Conservation (phyloP, 2,797 vertebrate species). For the Australoheros facetus region DNA sequence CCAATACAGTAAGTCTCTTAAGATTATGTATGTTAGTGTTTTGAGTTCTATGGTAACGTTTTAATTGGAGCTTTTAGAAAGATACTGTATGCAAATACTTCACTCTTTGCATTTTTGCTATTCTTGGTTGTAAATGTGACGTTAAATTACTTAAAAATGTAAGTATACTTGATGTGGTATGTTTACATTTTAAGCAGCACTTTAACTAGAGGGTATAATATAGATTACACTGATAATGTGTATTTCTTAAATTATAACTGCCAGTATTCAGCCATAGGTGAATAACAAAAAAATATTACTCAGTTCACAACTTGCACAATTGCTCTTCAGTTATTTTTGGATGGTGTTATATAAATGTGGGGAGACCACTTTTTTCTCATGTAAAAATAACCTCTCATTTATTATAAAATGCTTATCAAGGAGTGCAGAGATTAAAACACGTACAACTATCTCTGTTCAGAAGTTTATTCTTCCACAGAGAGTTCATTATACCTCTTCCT, state of each 20-base stretch:
- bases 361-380: not conserved
- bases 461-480: not conserved
- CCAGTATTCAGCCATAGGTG: too few relatives aligned
- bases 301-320: not conserved
- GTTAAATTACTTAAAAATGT: too few relatives aligned
- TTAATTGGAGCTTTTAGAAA: too few relatives aligned
- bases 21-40: not conserved
- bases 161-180: too few relatives aligned
- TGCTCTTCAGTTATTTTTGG: not conserved
- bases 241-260: too few relatives aligned
- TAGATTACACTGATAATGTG: not conserved
- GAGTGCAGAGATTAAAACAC: not conserved
- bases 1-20: not conserved
- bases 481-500: not conserved
- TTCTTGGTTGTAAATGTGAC: not conserved
- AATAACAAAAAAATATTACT: too few relatives aligned
- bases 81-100: not conserved
- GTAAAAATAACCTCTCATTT: not conserved
- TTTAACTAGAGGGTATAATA: too few relatives aligned
- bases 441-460: not conserved
- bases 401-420: not conserved
- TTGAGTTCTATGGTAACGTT: not conserved
- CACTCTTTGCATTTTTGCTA: not conserved
- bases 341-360: not conserved
- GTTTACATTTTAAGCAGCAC: too few relatives aligned